Conservation (phyloP, 2,888 invertebrate genomes). For the Drosophila affinis region DNA sequence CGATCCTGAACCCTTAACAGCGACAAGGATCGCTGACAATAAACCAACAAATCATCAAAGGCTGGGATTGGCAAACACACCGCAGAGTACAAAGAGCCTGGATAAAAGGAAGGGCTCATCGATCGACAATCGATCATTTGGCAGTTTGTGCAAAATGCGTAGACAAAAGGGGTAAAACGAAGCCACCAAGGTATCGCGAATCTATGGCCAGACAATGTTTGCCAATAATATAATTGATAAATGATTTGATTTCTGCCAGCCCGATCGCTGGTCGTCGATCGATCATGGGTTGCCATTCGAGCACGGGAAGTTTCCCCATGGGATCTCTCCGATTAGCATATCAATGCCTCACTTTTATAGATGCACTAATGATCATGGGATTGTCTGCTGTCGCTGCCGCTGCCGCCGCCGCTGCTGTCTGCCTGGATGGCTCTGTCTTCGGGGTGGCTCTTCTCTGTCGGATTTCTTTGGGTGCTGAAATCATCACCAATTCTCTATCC, state of each 20-base stretch:
- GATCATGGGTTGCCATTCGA: conserved; percentile 55
- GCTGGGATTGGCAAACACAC: conserved; percentile 73
- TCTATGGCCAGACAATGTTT: conserved; percentile 69
- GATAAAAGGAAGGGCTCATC: conserved; percentile 34
- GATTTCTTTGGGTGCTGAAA: conserved; percentile 68
- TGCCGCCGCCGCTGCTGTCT: conserved; percentile 30
- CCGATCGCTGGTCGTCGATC: conserved; percentile 52
- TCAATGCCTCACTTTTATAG: conserved; percentile 68
- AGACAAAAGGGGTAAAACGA: conserved; percentile 41
- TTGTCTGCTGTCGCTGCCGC: conserved; percentile 57
- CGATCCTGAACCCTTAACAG: conserved; percentile 40
- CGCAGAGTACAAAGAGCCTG: conserved; percentile 52
- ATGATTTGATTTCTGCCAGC: conserved; percentile 71
- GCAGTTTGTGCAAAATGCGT: conserved; percentile 60
- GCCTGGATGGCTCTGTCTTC: conserved; percentile 33
- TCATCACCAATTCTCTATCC: conserved; percentile 66
- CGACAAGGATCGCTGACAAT: conserved; percentile 56
- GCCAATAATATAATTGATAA: conserved; percentile 80
- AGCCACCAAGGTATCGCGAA: conserved; percentile 30
- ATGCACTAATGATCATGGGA: conserved; percentile 74
- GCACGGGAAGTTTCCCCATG: neutral
- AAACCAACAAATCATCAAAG: conserved; percentile 75
- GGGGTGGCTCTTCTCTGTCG: conserved; percentile 50
- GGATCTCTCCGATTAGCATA: conserved; percentile 71
- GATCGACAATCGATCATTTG: conserved; percentile 76